A percentile compares a stretch with the other conserved stretches of the same genome.
phyloP scores from a whole-genome alignment of 2,888 invertebrate species.

The Lagria hirta region DNA sequence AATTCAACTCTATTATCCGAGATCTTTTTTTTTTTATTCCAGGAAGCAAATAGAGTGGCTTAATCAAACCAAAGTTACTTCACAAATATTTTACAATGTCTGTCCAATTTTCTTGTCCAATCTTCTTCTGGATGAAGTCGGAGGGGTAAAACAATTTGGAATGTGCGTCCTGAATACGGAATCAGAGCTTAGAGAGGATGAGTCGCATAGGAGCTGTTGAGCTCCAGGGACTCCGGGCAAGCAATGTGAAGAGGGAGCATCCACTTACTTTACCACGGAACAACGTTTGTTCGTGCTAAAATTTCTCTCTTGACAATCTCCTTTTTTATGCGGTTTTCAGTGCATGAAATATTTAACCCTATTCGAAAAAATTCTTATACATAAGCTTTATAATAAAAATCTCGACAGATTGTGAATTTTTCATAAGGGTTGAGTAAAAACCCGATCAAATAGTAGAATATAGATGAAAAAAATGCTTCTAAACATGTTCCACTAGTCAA shows the following conservation, averaged over 20 bases:
- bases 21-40: too few species aligned
- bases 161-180: slow-evolving; percentile 42
- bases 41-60: slow-evolving; percentile 24
- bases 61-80: slow-evolving; percentile 45
- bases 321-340: slow-evolving; percentile 28
- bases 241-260: too few species aligned
- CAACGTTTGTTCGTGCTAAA: slow-evolving; percentile 28
- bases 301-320: slow-evolving; percentile 35
- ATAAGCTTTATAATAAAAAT: too few species aligned
- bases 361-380: too few species aligned
- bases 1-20: too few species aligned
- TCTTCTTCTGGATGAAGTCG: slow-evolving; percentile 45
- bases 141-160: slow-evolving; percentile 49
- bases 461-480: too few species aligned
- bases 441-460: too few species aligned
- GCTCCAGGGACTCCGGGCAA: too few species aligned
- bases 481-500: too few species aligned
- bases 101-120: slow-evolving; percentile 49
- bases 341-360: slow-evolving; percentile 40
- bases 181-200: slow-evolving; percentile 39
- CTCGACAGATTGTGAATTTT: too few species aligned
- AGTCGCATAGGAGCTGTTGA: slow-evolving; percentile 40
- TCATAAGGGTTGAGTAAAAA: too few species aligned
- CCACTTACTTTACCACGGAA: slow-evolving; percentile 43
- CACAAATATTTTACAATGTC: slow-evolving; percentile 49